Conservation (phyloP, 2,113 vertebrate species). For the Gallinago jamesoni region DNA sequence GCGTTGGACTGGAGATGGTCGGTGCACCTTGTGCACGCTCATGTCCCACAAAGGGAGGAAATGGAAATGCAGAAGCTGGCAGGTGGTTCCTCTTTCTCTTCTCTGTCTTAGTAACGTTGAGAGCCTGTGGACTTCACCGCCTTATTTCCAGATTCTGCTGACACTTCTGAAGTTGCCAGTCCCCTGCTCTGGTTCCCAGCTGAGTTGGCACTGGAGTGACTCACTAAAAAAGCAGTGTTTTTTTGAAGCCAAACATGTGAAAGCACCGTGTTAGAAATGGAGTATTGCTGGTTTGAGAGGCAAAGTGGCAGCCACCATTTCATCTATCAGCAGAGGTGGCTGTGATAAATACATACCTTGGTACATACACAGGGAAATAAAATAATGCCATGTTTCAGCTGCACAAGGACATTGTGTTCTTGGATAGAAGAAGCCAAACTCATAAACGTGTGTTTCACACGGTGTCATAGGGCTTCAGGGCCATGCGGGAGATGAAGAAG, state of each 20-base stretch:
- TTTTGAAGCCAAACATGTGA: neutral
- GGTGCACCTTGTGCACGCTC: accelerated
- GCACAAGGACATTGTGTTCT: neutral
- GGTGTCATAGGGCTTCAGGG: neutral
- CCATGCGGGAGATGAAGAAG: neutral
- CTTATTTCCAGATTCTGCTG: neutral
- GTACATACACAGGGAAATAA: neutral
- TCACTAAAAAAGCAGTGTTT: neutral
- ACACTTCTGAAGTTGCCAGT: neutral
- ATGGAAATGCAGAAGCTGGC: constrained; percentile 2
- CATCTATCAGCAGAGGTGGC: neutral
- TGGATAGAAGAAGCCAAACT: neutral
- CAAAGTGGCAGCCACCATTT: neutral
- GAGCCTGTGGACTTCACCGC: neutral
- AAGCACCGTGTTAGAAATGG: neutral
- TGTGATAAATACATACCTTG: neutral
- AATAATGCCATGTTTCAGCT: neutral
- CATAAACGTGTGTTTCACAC: neutral
- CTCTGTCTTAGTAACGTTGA: neutral
- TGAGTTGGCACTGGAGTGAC: neutral
- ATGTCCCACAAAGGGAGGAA: neutral
- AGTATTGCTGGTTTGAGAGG: neutral
- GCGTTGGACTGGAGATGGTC: accelerated
- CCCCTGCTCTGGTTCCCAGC: neutral
- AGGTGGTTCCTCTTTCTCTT: neutral